Evolutionary conservation across 2,797 vertebrate species (phyloP), one percentile per base, ranked within the genome.

Genomic region (Telmatherina bonti): DNA sequence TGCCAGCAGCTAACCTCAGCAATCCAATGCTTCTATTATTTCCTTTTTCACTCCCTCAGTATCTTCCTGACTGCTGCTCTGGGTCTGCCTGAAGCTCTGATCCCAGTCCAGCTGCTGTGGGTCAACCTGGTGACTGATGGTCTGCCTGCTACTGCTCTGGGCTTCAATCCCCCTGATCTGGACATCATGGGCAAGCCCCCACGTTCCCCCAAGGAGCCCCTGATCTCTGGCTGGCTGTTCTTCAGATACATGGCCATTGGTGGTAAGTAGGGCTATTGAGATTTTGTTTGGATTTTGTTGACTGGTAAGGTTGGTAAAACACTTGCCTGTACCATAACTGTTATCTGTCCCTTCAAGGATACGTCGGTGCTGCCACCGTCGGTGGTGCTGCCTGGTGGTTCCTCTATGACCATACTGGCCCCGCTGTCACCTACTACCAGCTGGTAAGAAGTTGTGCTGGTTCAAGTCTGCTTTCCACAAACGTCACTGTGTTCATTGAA

Each of bases 361-460:
- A 99, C 0, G 98, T 99, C 8, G 98, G 98, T 57, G 96, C 96
- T 51, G 98, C 98, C 70, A 99, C 98, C 1, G 98, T 99, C 74
- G 96, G 90, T 78, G 98, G 96, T 79, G 98, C 98, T 74, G 97
- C 94, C 0, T 96, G 96, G 94, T 99, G 98, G 98, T 99, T 99
- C 93, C 66, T 99, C 29, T 98, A 97, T 67, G 97, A 97, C 20
- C 45, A 87, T 0, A 95, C 93, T 9, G 98, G 98, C 33, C 98
- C 98, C 0, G 63, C 67, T 24, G 81, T 99, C 80, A 75, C 36
- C 91, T 97, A 96, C 91, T 93, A 97, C 88, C 98, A 99, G 92
- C 95, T 99, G 96, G 97, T 99, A 90, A 72, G 87, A 70, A 55
- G 72, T 13, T 10, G 1, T 38, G 5, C 10, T 16, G 43, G 2